phyloP scores from a whole-genome alignment of 2,113 vertebrate species.

The Pontoporia blainvillei region DNA sequence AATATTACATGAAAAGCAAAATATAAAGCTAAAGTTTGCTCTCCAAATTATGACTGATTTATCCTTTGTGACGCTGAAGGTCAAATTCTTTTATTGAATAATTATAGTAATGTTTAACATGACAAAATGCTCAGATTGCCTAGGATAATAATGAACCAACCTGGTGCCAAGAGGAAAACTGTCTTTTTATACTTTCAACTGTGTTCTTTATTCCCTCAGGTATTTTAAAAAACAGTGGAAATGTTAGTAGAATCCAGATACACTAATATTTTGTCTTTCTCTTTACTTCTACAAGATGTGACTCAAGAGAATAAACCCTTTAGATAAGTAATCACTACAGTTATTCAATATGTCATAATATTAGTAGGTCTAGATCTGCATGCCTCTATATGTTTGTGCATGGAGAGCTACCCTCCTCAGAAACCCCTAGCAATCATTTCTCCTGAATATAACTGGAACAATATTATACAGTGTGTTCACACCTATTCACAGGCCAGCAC shows the following conservation, averaged over 20 bases:
- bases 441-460: neutral
- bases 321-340: neutral
- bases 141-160: neutral
- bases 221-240: neutral
- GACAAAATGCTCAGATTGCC: neutral
- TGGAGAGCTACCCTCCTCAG: neutral
- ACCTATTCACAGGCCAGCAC: neutral
- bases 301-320: neutral
- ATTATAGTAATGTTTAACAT: neutral
- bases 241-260: neutral
- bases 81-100: conserved; percentile 41
- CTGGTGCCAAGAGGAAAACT: neutral
- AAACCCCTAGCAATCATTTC: neutral
- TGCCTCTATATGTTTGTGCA: neutral
- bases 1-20: conserved; percentile 55
- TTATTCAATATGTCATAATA: neutral
- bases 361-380: neutral
- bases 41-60: conserved; percentile 12
- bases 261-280: neutral
- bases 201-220: neutral
- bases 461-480: neutral
- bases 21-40: conserved; percentile 30
- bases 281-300: neutral
- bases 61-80: conserved; percentile 47
- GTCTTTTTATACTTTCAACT: neutral